A percentile compares a stretch with the other conserved stretches of the same genome.
Evolutionary conservation across 1,140 invertebrate species (phyloP).

Genomic region (Drosophila virilis): DNA sequence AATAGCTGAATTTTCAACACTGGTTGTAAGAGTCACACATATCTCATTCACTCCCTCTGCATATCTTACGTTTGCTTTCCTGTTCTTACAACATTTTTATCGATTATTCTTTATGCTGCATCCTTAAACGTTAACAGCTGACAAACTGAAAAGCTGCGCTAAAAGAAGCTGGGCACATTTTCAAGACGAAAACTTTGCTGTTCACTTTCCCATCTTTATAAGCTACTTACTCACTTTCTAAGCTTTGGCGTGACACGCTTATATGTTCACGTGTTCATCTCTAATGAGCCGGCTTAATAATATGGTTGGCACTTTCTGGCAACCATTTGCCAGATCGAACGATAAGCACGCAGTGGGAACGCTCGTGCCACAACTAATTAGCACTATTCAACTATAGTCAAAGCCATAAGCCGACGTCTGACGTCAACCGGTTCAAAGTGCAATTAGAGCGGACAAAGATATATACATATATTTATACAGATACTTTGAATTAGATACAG

Average conservation of each 20-base stretch:
- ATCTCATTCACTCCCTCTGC: too few relatives aligned
- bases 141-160: too few relatives aligned
- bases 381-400: conserved; percentile 44
- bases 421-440: conserved; percentile 65
- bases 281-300: conserved; percentile 15
- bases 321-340: conserved; percentile 41
- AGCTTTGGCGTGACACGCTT: conserved; percentile 2
- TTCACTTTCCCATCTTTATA: not conserved
- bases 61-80: too few relatives aligned
- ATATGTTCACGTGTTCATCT: conserved; percentile 40
- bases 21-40: too few relatives aligned
- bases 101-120: too few relatives aligned
- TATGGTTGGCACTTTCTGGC: conserved; percentile 8
- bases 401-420: conserved; percentile 36
- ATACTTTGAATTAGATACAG: conserved; percentile 54
- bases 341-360: conserved; percentile 67
- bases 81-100: too few relatives aligned
- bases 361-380: conserved; percentile 70
- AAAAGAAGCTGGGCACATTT: too few relatives aligned
- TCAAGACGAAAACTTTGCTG: not conserved
- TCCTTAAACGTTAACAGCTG: too few relatives aligned
- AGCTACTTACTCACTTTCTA: not conserved
- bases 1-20: too few relatives aligned
- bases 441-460: conserved; percentile 50
- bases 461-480: conserved; percentile 34